Evolutionary conservation across 2,113 vertebrate species (phyloP), one percentile per base, ranked within the genome.

Genomic region (Calonectris borealis): DNA sequence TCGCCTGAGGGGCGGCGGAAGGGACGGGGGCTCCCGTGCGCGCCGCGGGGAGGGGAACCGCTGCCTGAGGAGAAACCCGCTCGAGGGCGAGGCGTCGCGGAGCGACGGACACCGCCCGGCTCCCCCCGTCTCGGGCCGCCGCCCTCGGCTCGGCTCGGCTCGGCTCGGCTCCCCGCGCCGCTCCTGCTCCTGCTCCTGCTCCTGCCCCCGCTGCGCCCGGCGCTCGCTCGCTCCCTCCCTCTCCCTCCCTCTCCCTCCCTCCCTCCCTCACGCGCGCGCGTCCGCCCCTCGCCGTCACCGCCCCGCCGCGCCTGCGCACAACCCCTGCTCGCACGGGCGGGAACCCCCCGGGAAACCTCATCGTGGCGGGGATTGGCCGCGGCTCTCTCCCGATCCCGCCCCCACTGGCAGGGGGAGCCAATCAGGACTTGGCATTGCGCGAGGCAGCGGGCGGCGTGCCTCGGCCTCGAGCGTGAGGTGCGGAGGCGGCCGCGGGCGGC

Each of bases 401-500:
- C 21, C 2, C 16, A 0, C 0, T 8, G 16, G 22, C 15, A 3
- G 2, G 3, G 1, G 1, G 9, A 81, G n/a, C 95, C 94, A 96
- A 92, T 94, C 36, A 34, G 46, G 4, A 15, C 51, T 15, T 4
- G 25, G 22, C 20, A 2, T 3, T 5, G 69, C 18, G 16, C 5
- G 36, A 44, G 69, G 64, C 52, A 7, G 68, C 8, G 58, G 22
- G 36, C 34, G 64, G 87, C 4, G 31, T 69, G 94, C 32, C 15
- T 38, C 20, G 42, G 46, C 87, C 20, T 78, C 78, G 88, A 89
- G 52, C 13, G n/a, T 26, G 90, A 21, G 90, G 84, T 13, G 66
- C 22, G 26, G 86, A 27, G 18, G 22, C 4, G 3, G 21, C 2
- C 0, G 55, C 4, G 27, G 19, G 51, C 3, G 17, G 1, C 1